A percentile compares a stretch with the other conserved stretches of the same genome.
phyloP scores from a whole-genome alignment of 2,888 invertebrate species.

The Neoscelio sp. region DNA sequence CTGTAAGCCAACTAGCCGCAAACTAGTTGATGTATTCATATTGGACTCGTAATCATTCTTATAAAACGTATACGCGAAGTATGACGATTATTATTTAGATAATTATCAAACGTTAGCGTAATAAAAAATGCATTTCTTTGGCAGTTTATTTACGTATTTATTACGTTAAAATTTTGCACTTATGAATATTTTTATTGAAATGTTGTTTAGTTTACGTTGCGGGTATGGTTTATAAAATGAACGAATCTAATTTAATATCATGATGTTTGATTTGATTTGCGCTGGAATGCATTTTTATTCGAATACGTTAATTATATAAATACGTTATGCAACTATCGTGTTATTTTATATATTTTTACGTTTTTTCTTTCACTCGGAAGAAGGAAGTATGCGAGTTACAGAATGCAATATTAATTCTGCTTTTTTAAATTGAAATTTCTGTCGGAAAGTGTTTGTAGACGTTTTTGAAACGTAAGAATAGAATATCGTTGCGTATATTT shows the following conservation, averaged over 20 bases:
- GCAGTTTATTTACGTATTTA: conserved; percentile 21
- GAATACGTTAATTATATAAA: conserved; percentile 28
- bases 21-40: conserved; percentile 45
- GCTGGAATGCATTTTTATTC: background rate
- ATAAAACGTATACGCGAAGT: conserved; percentile 39
- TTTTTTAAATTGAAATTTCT: too few species aligned
- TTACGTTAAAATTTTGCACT: background rate
- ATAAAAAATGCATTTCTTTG: conserved; percentile 10
- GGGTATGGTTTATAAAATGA: background rate
- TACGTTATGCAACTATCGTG: conserved; percentile 18
- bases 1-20: conserved; percentile 36
- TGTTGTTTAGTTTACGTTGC: conserved; percentile 12
- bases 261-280: conserved; percentile 3
- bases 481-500: too few species aligned
- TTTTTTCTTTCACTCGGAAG: conserved; percentile 48
- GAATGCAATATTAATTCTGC: too few species aligned
- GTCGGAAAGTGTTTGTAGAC: too few species aligned
- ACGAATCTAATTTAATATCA: background rate
- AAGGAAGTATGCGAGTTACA: conserved; percentile 37
- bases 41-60: conserved; percentile 46
- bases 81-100: conserved; percentile 45
- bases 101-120: conserved; percentile 37
- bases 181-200: conserved; percentile 18
- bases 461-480: too few species aligned
- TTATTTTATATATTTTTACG: background rate